phyloP scores from a whole-genome alignment of 2,113 vertebrate genomes.

The Passer domesticus region DNA sequence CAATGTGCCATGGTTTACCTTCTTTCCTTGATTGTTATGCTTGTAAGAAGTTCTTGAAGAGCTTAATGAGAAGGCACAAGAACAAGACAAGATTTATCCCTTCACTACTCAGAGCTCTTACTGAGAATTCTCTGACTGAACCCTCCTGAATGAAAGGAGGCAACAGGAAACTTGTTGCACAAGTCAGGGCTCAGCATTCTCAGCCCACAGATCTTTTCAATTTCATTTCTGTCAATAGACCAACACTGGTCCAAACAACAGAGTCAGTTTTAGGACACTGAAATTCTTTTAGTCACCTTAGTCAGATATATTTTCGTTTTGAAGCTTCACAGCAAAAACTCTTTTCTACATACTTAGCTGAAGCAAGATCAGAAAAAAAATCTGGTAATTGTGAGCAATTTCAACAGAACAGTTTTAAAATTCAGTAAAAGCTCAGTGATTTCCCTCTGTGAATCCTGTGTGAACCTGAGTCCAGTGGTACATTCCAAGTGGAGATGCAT shows the following conservation, averaged over 20 bases:
- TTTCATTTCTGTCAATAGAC: not conserved
- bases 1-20: not conserved
- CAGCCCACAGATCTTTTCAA: not conserved
- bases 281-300: not conserved
- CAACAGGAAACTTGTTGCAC: not conserved
- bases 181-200: not conserved
- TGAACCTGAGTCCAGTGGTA: not conserved
- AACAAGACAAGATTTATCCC: not conserved
- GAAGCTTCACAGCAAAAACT: not conserved
- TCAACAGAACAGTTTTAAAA: not conserved
- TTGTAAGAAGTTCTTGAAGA: not conserved
- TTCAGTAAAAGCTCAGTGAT: not conserved
- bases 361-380: not conserved
- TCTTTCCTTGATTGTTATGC: not conserved
- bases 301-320: not conserved
- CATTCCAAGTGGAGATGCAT: not conserved
- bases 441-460: not conserved
- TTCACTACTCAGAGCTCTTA: not conserved
- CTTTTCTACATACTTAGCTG: not conserved
- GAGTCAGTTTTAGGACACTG: not conserved
- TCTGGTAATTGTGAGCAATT: not conserved
- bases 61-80: not conserved
- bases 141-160: not conserved
- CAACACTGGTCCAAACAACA: not conserved
- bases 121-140: not conserved